Base-by-base conservation (phyloP, 2,888 invertebrate genomes). In the Prenolepis imparis region DNA sequence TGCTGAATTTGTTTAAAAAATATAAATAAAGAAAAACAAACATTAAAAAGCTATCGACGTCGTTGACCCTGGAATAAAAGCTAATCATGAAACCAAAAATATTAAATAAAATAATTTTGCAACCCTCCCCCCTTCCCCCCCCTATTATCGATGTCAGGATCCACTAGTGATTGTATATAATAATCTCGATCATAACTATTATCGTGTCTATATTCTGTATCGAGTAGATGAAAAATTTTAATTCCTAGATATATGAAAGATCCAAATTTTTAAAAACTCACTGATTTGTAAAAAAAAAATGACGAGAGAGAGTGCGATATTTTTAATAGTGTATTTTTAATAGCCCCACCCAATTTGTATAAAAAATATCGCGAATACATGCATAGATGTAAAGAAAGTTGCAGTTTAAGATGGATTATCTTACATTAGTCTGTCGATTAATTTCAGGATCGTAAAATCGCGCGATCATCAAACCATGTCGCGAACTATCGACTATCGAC, bases 401-500 rank as follows among this genome's bases (percentile, higher is more conserved):
- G 12, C 18, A 32, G 64, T 36, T 36, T 48, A 48, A 36, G 41
- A 75, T 75, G 48, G 52, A 75, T 66, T 74, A 63, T 36, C 48
- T 24, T 24, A 39, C 36, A 24, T 28, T 28, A 66, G 12, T 5
- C 8, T 12, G 24, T 32, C 2, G 32, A 59, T 78, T 39, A 77
- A 32, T 78, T 59, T 57, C 1, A 21, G 4, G 9, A 9, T 32
- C 15, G 21, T 18, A 2, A 21, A 44, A 70, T 78, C 57, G 21
- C 32, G 5, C 41, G 28, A 68, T 41, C 57, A 21, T 21, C 6
- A 21, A 44, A 41, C 8, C 21, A n/a, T 3, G 28, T 1, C 15
- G n/a, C 36, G 11, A n/a, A 78, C 18, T 80, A 80, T 80, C 44
- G 78, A 78, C 18, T 80, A 80, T 80, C 44, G 78, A 80, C 70